phyloP scores from a whole-genome alignment of 2,797 vertebrate genomes.

The Epinephelus awoara region DNA sequence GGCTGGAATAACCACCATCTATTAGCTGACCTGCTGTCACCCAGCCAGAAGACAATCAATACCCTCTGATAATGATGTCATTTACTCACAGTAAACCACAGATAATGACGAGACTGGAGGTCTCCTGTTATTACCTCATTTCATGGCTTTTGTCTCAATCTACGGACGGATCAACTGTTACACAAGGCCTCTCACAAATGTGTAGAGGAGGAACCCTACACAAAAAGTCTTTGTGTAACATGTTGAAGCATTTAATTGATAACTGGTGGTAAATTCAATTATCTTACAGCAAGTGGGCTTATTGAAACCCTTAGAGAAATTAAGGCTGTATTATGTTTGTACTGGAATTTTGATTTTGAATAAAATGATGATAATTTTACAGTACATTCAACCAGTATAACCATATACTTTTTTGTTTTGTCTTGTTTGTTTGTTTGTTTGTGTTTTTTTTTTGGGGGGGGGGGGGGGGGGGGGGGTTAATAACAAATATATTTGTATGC shows the following conservation, averaged over 20 bases:
- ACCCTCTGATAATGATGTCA: constrained; percentile 77
- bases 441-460: too few relatives aligned
- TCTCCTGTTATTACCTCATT: constrained; percentile 67
- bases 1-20: constrained; percentile 66
- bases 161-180: neutral
- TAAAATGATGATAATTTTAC: neutral
- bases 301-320: neutral
- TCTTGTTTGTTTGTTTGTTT: too few relatives aligned
- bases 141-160: constrained; percentile 49
- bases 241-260: neutral
- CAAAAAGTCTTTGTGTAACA: neutral
- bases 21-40: constrained; percentile 76
- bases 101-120: constrained; percentile 62
- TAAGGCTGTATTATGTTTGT: neutral
- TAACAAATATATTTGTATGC: too few relatives aligned
- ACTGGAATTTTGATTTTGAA: neutral
- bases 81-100: constrained; percentile 62
- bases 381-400: too few relatives aligned
- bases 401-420: too few relatives aligned
- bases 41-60: constrained; percentile 63
- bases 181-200: neutral
- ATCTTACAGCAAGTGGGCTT: neutral
- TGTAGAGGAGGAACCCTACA: neutral
- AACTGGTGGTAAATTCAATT: neutral
- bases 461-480: too few relatives aligned